These are phyloP conservation scores for Bovichtus variegatus DNA, from an alignment of 2,797 vertebrate genomes.

Conservation along the genomic window DNA sequence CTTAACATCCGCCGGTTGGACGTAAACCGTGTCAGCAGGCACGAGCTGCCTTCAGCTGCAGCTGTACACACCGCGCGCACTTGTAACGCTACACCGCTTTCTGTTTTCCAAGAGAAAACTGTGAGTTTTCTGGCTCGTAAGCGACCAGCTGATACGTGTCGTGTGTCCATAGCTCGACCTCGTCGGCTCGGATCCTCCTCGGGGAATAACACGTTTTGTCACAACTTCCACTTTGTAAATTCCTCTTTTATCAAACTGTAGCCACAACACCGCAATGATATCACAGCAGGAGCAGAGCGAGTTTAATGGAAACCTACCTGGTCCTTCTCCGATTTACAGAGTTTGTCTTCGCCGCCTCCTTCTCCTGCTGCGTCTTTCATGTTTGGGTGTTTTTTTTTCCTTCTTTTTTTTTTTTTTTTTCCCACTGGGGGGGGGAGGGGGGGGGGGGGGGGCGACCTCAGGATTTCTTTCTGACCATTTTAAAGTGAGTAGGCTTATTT, in stretches of 20 bases:
- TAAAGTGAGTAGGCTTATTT: background rate
- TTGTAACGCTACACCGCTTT: rapidly evolving
- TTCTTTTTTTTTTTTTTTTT: too few species aligned
- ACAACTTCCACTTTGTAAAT: background rate
- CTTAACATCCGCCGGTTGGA: constrained; percentile 23
- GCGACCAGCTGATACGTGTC: background rate
- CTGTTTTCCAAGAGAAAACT: background rate
- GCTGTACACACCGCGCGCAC: too few species aligned
- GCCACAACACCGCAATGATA: background rate
- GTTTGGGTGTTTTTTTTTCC: too few species aligned
- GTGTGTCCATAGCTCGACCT: background rate
- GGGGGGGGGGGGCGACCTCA: background rate
- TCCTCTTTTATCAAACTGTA: rapidly evolving
- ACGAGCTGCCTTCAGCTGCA: background rate
- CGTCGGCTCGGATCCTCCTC: constrained; percentile 1
- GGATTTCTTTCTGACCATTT: constrained; percentile 1
- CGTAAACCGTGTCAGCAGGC: background rate
- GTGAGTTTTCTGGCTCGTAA: background rate
- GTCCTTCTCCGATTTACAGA: constrained; percentile 73
- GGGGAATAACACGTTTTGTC: background rate
- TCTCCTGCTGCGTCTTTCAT: constrained; percentile 69
- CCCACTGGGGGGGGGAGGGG: background rate
- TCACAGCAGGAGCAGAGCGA: background rate
- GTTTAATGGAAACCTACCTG: constrained; percentile 58
- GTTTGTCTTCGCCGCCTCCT: constrained; percentile 30